A percentile compares a stretch with the other conserved stretches of the same genome.
Conservation (phyloP, 2,888 invertebrate species). For the Pseudococcus longispinus region DNA sequence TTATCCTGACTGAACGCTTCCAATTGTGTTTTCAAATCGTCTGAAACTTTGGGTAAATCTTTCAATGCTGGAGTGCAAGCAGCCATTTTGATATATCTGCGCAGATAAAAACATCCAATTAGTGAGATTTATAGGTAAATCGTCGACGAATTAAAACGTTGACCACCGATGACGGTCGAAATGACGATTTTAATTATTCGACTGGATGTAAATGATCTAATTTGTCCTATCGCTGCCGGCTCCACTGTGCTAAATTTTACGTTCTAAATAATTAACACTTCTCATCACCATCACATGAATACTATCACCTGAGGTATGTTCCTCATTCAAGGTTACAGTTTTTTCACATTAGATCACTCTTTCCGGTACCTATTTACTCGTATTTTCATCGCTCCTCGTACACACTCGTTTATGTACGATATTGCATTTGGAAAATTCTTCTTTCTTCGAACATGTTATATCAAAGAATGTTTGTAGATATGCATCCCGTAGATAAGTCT, state of each 20-base stretch:
- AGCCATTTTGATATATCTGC: conserved; percentile 35
- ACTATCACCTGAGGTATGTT: neutral
- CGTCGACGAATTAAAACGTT: neutral
- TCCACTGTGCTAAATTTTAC: neutral
- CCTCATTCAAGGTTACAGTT: neutral
- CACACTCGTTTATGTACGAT: neutral
- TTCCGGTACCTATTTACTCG: neutral
- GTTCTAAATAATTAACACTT: neutral
- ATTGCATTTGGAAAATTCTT: neutral
- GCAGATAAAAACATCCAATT: neutral
- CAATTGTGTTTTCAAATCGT: conserved; percentile 87
- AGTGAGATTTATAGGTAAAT: neutral
- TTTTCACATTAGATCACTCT: neutral
- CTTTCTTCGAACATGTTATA: neutral
- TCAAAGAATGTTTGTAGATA: neutral
- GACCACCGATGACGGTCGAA: neutral
- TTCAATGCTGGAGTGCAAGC: conserved; percentile 74
- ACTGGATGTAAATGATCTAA: neutral
- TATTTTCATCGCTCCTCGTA: neutral
- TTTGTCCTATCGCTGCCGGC: neutral
- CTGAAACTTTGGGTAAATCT: conserved; percentile 89
- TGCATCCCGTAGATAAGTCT: neutral
- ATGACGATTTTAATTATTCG: neutral
- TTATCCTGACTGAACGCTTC: conserved; percentile 88
- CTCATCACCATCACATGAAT: neutral